Conservation (phyloP, 2,888 invertebrate species). For the Lysandra coridon region DNA sequence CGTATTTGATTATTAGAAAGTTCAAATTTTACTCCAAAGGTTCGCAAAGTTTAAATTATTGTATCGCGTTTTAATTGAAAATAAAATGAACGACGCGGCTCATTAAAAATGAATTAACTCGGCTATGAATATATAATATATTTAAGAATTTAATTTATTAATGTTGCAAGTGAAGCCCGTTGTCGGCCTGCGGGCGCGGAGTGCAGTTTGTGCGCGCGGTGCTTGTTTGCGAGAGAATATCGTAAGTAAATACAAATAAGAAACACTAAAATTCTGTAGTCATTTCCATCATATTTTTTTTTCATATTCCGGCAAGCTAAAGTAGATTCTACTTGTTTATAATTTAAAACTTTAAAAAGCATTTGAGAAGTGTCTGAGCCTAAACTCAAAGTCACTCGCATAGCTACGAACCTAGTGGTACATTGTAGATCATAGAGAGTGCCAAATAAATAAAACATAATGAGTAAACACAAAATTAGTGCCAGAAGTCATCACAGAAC, state of each 20-base stretch:
- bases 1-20: slow-evolving; percentile 23
- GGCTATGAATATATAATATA: not conserved
- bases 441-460: too few species aligned
- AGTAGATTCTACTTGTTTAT: too few species aligned
- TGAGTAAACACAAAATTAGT: too few species aligned
- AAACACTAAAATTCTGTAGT: not conserved
- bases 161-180: slow-evolving; percentile 1
- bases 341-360: too few species aligned
- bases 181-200: not conserved
- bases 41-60: not conserved
- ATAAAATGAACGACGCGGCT: not conserved
- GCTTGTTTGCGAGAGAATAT: not conserved
- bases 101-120: slow-evolving; percentile 7
- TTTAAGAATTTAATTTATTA: slow-evolving; percentile 7
- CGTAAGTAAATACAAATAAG: not conserved
- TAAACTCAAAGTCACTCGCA: too few species aligned
- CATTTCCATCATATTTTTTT: too few species aligned
- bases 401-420: too few species aligned
- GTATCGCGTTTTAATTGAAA: slow-evolving; percentile 8
- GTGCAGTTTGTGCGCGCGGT: not conserved
- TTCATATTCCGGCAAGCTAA: too few species aligned
- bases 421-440: too few species aligned
- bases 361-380: too few species aligned
- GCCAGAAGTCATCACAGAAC: too few species aligned
- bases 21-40: slow-evolving; percentile 8